A percentile compares a stretch with the other conserved stretches of the same genome.
phyloP scores from a whole-genome alignment of 2,113 vertebrate species.

The Tetrax tetrax region DNA sequence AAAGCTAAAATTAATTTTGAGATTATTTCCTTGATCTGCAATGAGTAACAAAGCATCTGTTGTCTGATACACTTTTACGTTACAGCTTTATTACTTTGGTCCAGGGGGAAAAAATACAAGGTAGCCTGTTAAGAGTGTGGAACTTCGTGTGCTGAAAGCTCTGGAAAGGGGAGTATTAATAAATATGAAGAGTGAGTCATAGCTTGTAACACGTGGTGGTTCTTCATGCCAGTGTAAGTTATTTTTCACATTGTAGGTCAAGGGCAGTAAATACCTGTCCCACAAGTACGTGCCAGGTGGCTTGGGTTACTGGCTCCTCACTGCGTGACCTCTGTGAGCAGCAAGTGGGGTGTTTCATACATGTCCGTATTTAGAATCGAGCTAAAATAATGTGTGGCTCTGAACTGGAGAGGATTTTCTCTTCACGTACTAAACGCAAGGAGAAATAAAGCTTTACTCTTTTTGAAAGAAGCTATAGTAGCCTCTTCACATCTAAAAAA shows the following conservation, averaged over 20 bases:
- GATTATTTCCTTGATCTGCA: not conserved
- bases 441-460: not conserved
- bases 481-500: not conserved
- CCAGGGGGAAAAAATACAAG: not conserved
- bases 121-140: not conserved
- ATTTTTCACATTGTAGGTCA: conserved; percentile 34
- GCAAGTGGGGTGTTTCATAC: not conserved
- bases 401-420: not conserved
- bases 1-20: not conserved
- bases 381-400: not conserved
- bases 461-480: not conserved
- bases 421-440: not conserved
- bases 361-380: not conserved
- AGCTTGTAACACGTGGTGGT: not conserved
- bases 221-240: conserved; percentile 10
- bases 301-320: conserved; percentile 13
- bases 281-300: not conserved
- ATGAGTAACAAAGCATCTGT: not conserved
- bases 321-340: not conserved
- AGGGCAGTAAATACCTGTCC: conserved; percentile 53
- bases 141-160: conserved; percentile 6
- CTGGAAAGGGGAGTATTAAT: not conserved
- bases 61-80: not conserved
- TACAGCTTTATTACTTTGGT: not conserved
- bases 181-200: conserved; percentile 9